Base-by-base conservation (phyloP, 2,797 vertebrate genomes). In the Anguilla pacifica region DNA sequence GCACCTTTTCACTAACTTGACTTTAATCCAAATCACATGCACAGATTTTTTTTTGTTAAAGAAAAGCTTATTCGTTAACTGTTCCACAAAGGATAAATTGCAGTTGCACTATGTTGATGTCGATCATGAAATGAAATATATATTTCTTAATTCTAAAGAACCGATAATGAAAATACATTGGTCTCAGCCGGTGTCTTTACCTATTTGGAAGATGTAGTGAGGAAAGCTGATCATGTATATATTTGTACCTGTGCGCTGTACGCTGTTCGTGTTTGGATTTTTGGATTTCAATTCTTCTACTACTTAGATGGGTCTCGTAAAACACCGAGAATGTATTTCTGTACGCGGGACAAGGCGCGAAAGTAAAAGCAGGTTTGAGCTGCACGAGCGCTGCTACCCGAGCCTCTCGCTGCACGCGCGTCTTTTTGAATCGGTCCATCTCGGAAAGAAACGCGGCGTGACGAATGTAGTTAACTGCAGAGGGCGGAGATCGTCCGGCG, bases 301-400 rank as follows among this genome's bases (percentile, higher is more conserved):
- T 6, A 7, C 53, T 59, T 46, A 2, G 22, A 85, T 67, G n/a
- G 39, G 55, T 31, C 81, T 83, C 85, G 53, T 82, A 49, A 57
- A 57, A 77, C 79, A 87, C 86, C 86, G 43, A 87, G 89, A 90
- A 90, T 91, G 88, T 88, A 87, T 89, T 64, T 70, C 72, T 85
- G 64, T 28, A 70, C 43, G 43, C 5, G 61, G 87, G 77, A 43
- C 83, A 85, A 72, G 79, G 83, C 87, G 28, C 46, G 74, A 22
- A 39, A 39, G 35, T 74, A 86, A 74, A 46, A 85, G 85, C 88
- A 89, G 90, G 89, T 74, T 70, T 86, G 28, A 89, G 88, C 86
- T 87, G 86, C 83, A 46, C 43, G 35, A 31, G 79, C 88, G 91
- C 88, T 90, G 88, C 89, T 86, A 70, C 43, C 19, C 51, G 89